Base-by-base conservation (phyloP, 1,140 invertebrate genomes). In the Nylanderia fulva region DNA sequence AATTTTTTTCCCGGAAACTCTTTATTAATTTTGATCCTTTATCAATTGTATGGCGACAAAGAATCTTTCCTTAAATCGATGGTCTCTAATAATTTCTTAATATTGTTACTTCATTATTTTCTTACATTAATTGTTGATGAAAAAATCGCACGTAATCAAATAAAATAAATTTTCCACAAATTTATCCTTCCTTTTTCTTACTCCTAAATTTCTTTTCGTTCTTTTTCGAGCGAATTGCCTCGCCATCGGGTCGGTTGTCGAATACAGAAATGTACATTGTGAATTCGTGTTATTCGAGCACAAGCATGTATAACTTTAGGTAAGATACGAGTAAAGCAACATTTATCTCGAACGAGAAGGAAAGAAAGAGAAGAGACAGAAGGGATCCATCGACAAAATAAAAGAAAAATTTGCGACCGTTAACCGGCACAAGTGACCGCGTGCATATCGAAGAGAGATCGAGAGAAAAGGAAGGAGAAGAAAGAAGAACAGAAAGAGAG, bases 321-420 rank as follows among this genome's bases (percentile, higher is more conserved):
- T 21, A 33, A n/a, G 33, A 29, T 15, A 18, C 18, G 42, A 9
- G 11, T 24, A 11, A 42, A 80, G 48, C 27, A 56, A 58, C 24
- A 71, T 80, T 42, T 21, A 69, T 80, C 64, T 71, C 45, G 29
- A 72, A 60, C 42, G 15, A 61, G 2, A 29, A 36, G n/a, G 1
- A 21, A 15, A 42, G 21, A 52, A 54, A 11, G 36, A 29, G 45
- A 45, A 45, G 39, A 18, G 21, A 27, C 24, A 68, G 27, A 58
- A 72, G n/a, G n/a, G 64, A 60, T 63, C 61, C 36, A 36, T 33
- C 52, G 52, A 21, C 21, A 24, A 13, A 61, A 71, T 54, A 74
- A 83, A 54, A 88, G n/a, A 85, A 85, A 80, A 74, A 15, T 27
- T n/a, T 13, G n/a, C 15, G 39, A 86, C 76, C 87, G 88, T 89